phyloP scores from a whole-genome alignment of 2,888 invertebrate genomes.

The Mactromeris polynyma region DNA sequence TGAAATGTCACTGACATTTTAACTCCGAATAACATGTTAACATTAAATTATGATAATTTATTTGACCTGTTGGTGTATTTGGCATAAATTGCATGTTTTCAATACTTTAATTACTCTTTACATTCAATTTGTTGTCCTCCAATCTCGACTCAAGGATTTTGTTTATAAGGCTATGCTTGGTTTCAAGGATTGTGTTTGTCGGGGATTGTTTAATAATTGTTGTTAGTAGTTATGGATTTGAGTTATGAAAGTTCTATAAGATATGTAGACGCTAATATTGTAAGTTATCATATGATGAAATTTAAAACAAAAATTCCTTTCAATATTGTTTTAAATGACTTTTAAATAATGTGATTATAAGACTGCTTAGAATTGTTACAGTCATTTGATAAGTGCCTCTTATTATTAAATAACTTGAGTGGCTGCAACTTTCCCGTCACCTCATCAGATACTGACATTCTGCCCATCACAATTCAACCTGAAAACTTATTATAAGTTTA shows the following conservation, averaged over 20 bases:
- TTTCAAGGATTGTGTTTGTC: neutral
- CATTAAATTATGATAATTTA: neutral
- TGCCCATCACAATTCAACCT: no score
- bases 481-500: no score
- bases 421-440: no score
- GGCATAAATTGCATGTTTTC: neutral
- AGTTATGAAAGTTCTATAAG: neutral
- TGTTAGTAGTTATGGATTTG: neutral
- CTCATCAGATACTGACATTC: no score
- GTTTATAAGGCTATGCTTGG: neutral
- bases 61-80: neutral
- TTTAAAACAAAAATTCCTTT: no score
- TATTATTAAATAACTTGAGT: no score
- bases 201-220: neutral
- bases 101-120: neutral
- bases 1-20: neutral
- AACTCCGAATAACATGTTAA: neutral
- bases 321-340: no score
- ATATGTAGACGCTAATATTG: no score
- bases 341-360: no score
- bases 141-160: constrained; percentile 5
- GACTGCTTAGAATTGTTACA: no score
- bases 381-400: no score
- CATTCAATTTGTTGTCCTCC: neutral
- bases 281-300: no score